Percentiles rank a stretch among this genome's conserved stretches.
Conservation (phyloP, 92 coral and sea anemone species). For the Galaxea fascicularis region DNA sequence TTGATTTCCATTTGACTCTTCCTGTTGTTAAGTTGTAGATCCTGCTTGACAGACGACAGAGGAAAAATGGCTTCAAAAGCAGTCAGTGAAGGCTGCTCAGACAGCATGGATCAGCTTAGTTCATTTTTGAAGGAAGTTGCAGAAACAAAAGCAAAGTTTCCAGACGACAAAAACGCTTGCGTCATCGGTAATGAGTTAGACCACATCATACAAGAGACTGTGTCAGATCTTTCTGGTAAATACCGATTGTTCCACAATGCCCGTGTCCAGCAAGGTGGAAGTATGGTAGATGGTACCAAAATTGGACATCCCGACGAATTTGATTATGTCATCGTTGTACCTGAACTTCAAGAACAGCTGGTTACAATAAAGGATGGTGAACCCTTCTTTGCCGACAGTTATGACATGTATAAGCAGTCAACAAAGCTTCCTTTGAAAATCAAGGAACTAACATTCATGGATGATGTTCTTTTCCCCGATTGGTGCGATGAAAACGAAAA, state of each 20-base stretch:
- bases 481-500: conserved; percentile 73
- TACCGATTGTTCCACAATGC: conserved; percentile 63
- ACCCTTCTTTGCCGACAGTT: conserved; percentile 55
- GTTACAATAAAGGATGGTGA: conserved; percentile 5
- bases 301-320: conserved; percentile 67
- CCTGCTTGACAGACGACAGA: background rate
- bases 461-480: conserved; percentile 69
- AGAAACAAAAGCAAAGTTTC: conserved; percentile 49
- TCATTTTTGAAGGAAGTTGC: conserved; percentile 38
- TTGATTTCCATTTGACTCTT: background rate
- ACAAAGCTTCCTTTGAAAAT: conserved; percentile 57
- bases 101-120: conserved; percentile 26
- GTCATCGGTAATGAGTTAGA: conserved; percentile 34
- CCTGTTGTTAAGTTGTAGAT: background rate
- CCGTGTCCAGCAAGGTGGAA: conserved; percentile 57
- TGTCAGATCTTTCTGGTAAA: conserved; percentile 53
- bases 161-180: conserved; percentile 42
- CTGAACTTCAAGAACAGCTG: conserved; percentile 45
- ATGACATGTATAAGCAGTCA: conserved; percentile 57
- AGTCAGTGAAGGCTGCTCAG: background rate
- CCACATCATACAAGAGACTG: conserved; percentile 22
- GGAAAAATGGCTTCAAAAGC: conserved; percentile 8
- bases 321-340: conserved; percentile 56
- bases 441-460: conserved; percentile 60
- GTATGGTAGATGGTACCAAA: conserved; percentile 72